phyloP scores from a whole-genome alignment of 2,888 invertebrate species.

The Cheilosia urbana region DNA sequence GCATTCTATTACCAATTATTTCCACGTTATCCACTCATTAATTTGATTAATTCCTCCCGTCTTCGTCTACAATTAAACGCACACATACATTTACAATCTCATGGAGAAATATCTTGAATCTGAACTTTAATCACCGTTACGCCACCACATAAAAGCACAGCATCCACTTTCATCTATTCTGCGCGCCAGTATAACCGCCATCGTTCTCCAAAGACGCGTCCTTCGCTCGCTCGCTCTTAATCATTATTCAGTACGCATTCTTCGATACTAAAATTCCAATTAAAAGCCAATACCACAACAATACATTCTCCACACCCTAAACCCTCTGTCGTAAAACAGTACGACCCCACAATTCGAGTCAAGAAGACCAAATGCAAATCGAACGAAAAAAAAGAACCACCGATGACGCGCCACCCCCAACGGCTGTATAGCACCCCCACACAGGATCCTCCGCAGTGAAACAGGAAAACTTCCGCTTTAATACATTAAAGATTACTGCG shows the following conservation, averaged over 20 bases:
- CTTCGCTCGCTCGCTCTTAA: constrained; percentile 45
- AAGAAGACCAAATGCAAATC: constrained; percentile 47
- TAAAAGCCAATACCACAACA: constrained; percentile 73
- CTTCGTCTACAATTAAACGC: not conserved
- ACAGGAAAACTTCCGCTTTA: constrained; percentile 56
- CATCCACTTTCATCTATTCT: constrained; percentile 44
- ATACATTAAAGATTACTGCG: constrained; percentile 62
- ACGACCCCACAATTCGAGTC: constrained; percentile 27
- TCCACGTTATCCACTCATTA: constrained; percentile 70
- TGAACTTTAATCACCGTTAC: constrained; percentile 49
- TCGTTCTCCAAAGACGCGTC: not conserved
- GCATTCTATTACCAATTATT: constrained; percentile 63
- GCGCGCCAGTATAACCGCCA: constrained; percentile 26
- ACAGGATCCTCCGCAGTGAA: constrained; percentile 6
- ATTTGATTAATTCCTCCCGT: constrained; percentile 61
- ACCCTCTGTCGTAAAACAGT: constrained; percentile 33
- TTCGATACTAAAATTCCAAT: constrained; percentile 73
- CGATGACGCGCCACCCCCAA: constrained; percentile 1
- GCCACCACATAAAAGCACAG: constrained; percentile 23
- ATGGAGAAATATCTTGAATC: constrained; percentile 23
- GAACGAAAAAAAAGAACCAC: not conserved
- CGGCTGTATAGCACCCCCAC: not conserved
- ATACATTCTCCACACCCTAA: constrained; percentile 10
- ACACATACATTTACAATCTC: not conserved
- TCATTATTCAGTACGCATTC: constrained; percentile 71